These are phyloP conservation scores for Dasysyrphus tricinctus DNA, from an alignment of 2,888 invertebrate species.

Conservation along the genomic window DNA sequence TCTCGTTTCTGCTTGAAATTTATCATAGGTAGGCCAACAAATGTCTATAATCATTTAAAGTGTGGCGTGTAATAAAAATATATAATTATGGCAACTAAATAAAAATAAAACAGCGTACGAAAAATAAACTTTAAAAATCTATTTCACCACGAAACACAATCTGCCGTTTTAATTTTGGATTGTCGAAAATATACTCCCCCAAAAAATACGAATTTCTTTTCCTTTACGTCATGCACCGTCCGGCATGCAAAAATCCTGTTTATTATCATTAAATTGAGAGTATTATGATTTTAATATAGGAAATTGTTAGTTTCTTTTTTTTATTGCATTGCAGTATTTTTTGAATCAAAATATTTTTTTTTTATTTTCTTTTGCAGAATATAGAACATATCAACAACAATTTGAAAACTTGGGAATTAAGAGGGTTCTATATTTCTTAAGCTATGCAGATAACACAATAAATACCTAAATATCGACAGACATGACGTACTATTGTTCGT, in stretches of 20 bases:
- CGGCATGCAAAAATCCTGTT: slow-evolving; percentile 25
- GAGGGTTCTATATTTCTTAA: too few relatives aligned
- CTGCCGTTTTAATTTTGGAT: slow-evolving; percentile 42
- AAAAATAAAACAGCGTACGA: slow-evolving; percentile 22
- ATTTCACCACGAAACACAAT: slow-evolving; percentile 42
- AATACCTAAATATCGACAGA: too few relatives aligned
- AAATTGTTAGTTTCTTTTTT: not conserved
- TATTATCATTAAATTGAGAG: slow-evolving; percentile 14
- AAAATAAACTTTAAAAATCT: slow-evolving; percentile 6
- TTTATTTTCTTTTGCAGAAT: not conserved
- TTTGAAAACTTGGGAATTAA: not conserved
- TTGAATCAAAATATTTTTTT: not conserved
- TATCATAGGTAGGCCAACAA: not conserved
- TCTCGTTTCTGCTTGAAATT: not conserved
- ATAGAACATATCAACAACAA: not conserved
- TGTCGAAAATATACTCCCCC: slow-evolving; percentile 21
- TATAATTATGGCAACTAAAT: slow-evolving; percentile 18
- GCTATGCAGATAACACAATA: not conserved
- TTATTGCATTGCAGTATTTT: not conserved
- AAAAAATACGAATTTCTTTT: slow-evolving; percentile 15
- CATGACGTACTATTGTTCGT: too few relatives aligned
- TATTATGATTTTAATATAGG: not conserved
- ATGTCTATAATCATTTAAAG: slow-evolving; percentile 14
- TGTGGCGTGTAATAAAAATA: slow-evolving; percentile 26
- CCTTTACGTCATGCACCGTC: slow-evolving; percentile 22